Percentiles rank a stretch among this genome's conserved stretches.
phyloP scores from a whole-genome alignment of 2,797 vertebrate species.

The Parotocinclus haroldoi region DNA sequence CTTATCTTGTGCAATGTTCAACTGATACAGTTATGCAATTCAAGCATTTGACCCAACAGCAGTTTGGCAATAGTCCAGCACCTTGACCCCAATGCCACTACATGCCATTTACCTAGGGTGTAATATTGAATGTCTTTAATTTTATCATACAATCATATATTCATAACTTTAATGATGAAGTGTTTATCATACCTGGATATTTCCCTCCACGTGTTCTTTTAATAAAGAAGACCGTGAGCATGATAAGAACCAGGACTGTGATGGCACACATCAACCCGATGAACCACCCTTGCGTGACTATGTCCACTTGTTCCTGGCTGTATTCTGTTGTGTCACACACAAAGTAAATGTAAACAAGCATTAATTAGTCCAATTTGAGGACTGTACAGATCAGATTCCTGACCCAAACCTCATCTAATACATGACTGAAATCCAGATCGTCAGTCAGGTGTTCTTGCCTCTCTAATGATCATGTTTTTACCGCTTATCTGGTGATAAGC shows the following conservation, averaged over 20 bases:
- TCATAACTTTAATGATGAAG: neutral
- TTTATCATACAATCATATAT: neutral
- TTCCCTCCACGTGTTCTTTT: constrained; percentile 96
- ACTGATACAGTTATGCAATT: too few species aligned
- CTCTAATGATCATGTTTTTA: too few species aligned
- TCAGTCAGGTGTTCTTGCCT: too few species aligned
- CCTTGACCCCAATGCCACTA: too few species aligned
- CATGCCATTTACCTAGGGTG: too few species aligned
- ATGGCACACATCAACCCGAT: constrained; percentile 98
- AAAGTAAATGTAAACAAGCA: neutral
- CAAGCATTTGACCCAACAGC: neutral
- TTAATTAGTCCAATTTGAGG: too few species aligned
- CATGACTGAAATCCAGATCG: too few species aligned
- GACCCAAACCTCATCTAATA: too few species aligned
- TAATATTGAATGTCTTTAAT: neutral
- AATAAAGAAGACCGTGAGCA: constrained; percentile 95
- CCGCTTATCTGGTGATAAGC: too few species aligned
- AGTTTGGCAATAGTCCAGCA: too few species aligned
- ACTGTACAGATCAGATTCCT: too few species aligned
- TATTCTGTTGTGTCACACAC: constrained; percentile 76
- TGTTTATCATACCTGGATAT: constrained; percentile 80
- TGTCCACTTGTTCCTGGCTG: constrained; percentile 91
- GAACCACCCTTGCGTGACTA: constrained; percentile 96
- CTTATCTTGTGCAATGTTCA: too few species aligned
- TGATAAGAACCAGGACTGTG: constrained; percentile 92